phyloP scores from a whole-genome alignment of 2,797 vertebrate species.

The Trachurus trachurus region DNA sequence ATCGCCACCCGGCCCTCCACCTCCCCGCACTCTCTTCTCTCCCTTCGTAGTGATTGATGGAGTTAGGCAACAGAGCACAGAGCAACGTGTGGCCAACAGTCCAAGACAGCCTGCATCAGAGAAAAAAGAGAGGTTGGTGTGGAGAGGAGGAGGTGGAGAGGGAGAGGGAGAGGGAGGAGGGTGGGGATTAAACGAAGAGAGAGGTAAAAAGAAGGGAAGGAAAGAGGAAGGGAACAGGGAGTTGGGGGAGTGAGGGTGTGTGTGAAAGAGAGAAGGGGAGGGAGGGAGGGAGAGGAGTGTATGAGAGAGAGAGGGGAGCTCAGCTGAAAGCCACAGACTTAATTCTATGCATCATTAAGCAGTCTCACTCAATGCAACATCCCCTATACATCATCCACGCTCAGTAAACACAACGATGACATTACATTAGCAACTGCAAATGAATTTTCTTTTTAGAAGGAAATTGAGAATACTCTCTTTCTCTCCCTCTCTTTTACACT shows the following conservation, averaged over 20 bases:
- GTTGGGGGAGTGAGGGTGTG: slow-evolving; percentile 50
- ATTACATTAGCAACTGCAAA: slow-evolving; percentile 99
- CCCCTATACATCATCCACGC: slow-evolving; percentile 99
- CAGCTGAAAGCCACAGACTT: slow-evolving; percentile 98
- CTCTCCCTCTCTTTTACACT: slow-evolving; percentile 80
- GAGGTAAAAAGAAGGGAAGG: slow-evolving; percentile 74
- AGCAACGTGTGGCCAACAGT: slow-evolving; percentile 87
- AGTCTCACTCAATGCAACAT: slow-evolving; percentile 97
- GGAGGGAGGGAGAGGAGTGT: slow-evolving; percentile 50
- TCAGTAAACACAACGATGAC: slow-evolving; percentile 98
- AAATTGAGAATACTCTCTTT: slow-evolving; percentile 95
- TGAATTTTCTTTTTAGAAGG: slow-evolving; percentile 99
- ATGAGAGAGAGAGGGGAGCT: slow-evolving; percentile 86
- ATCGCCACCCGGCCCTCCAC: slow-evolving; percentile 15
- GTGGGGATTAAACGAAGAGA: slow-evolving; percentile 74
- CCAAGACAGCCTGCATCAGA: slow-evolving; percentile 84
- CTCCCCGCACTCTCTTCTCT: slow-evolving; percentile 61
- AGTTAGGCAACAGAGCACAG: slow-evolving; percentile 86
- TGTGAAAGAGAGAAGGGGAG: slow-evolving; percentile 49
- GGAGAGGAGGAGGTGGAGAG: too few relatives aligned
- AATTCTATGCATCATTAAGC: slow-evolving; percentile 99
- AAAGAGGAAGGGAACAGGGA: slow-evolving; percentile 58
- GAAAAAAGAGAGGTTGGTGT: slow-evolving; percentile 68
- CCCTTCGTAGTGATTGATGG: slow-evolving; percentile 86
- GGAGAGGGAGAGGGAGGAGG: slow-evolving; percentile 33